These are phyloP conservation scores for Regulus satrapa DNA, from an alignment of 2,113 vertebrate genomes.

Conservation along the genomic window DNA sequence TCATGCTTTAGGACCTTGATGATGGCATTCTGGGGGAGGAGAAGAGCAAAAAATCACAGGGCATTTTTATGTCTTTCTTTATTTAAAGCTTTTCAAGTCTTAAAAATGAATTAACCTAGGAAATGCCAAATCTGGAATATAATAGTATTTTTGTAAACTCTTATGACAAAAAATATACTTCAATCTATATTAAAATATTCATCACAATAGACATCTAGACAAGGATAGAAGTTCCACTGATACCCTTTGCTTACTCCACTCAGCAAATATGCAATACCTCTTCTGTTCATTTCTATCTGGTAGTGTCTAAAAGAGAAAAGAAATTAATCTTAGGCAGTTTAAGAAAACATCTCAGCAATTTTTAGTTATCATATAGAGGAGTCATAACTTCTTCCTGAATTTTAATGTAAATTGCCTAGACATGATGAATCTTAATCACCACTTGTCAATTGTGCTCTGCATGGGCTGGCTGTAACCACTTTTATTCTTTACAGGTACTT, in stretches of 20 bases:
- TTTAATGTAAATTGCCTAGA: background rate
- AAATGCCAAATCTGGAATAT: background rate
- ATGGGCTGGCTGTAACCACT: background rate
- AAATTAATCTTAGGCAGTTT: background rate
- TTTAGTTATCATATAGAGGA: background rate
- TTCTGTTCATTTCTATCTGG: background rate
- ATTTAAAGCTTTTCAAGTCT: background rate
- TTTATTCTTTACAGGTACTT: background rate
- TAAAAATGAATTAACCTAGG: background rate
- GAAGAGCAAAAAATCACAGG: background rate
- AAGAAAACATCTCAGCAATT: background rate
- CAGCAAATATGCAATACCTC: background rate
- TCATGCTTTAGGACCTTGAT: background rate
- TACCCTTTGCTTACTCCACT: background rate
- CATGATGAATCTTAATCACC: background rate
- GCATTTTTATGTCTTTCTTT: accelerated
- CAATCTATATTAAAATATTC: background rate
- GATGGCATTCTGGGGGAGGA: background rate
- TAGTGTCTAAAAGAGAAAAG: background rate
- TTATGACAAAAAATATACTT: background rate
- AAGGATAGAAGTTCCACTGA: background rate
- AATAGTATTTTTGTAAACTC: background rate
- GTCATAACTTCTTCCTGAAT: background rate
- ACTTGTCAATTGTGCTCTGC: background rate
- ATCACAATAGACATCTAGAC: background rate